These are phyloP conservation scores for Doryteuthis pealeii DNA, from an alignment of 1,140 invertebrate genomes.

Conservation along the genomic window DNA sequence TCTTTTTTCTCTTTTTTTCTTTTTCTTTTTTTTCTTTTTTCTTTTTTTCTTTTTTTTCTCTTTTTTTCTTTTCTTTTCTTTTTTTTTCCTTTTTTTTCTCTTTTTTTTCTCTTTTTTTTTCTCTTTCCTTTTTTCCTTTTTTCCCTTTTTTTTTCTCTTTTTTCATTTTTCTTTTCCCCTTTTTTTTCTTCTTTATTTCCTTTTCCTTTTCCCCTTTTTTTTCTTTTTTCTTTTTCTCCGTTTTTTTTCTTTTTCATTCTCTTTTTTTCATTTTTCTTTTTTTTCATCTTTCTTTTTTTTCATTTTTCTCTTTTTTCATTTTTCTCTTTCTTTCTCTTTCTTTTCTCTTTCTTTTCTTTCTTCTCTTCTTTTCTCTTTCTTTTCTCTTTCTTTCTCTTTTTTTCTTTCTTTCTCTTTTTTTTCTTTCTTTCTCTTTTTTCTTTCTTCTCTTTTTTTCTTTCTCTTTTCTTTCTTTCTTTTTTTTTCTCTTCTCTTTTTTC, in stretches of 20 bases:
- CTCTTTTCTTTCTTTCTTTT: background rate
- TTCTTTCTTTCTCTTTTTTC: constrained; percentile 1
- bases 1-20: constrained; percentile 8
- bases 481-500: constrained; percentile 24
- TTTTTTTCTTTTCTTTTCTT: constrained; percentile 16
- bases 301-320: too few relatives aligned
- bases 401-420: constrained; percentile 16
- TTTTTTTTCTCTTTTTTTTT: constrained; percentile 15
- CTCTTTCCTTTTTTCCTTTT: background rate
- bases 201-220: constrained; percentile 11
- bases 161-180: background rate
- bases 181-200: constrained; percentile 6
- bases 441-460: constrained; percentile 18
- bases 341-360: background rate
- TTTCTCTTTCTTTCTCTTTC: background rate
- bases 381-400: background rate
- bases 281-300: background rate
- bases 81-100: background rate
- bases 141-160: constrained; percentile 17
- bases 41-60: background rate
- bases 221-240: background rate
- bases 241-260: constrained; percentile 22
- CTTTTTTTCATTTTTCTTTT: background rate
- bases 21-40: constrained; percentile 11
- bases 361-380: constrained; percentile 17